Base-by-base conservation (phyloP, 1,140 invertebrate genomes). In the Bombus turneri region DNA sequence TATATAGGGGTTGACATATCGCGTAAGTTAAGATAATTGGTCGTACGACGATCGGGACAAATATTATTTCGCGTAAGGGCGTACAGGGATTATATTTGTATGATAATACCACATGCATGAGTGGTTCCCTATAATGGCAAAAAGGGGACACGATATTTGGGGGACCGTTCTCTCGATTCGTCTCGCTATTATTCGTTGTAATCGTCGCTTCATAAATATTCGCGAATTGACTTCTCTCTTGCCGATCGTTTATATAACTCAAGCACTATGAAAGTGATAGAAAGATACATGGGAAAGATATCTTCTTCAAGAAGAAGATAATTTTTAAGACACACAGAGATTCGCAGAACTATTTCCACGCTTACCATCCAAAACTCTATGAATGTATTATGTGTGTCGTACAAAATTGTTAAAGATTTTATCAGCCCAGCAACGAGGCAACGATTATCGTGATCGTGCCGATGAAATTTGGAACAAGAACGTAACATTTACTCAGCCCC, bases 181-280 rank as follows among this genome's bases (percentile, higher is more conserved):
- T 85, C 73, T 86, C 78, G 89, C 86, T 71, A 88, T 91, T 91
- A 87, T 90, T 87, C 89, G 81, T 87, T 85, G 86, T 88, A 91
- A 90, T 91, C 90, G 89, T 81, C 80, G 86, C 90, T 82, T 79
- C 89, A 91, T 91, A 91, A 91, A 90, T 88, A 90, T 88, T 87
- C 39, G 76, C 79, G 66, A 84, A 73, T 87, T 90, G 71, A 87
- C 79, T 82, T 85, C 77, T 47, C 81, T 84, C 73, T 74, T 57
- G 31, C n/a, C 59, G 81, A 81, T 57, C 59, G 71, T 85, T 85
- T 85, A 73, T 69, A 28, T 68, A 74, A 85, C 53, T 25, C n/a
- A 34, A 53, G 1, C 18, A 53, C 1, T 22, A 18, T 22, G 2
- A 22, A 53, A 53, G 18, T 22, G 47, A 53, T 22, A 18, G 6